Percentiles rank a stretch among this genome's conserved stretches.
Evolutionary conservation across 2,113 vertebrate species (phyloP).

Genomic region (Panthera tigris): DNA sequence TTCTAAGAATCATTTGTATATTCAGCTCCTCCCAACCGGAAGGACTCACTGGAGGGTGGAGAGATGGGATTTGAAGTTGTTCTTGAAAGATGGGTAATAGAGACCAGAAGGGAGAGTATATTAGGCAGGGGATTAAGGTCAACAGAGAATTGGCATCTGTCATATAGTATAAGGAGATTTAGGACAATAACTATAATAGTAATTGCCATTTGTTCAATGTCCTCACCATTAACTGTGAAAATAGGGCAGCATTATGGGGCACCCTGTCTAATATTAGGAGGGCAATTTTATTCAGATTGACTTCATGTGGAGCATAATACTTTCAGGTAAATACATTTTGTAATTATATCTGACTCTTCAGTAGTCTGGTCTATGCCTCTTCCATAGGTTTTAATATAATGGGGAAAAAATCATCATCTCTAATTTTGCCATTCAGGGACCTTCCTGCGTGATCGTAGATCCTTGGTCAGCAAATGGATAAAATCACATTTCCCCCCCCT

Average conservation of each 20-base stretch:
- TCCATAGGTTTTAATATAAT: constrained; percentile 19
- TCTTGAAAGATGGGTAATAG: neutral
- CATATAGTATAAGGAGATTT: neutral
- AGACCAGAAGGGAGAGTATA: neutral
- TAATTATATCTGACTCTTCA: neutral
- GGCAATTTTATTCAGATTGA: neutral
- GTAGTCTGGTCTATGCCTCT: neutral
- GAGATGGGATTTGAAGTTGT: neutral
- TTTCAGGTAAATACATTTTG: constrained; percentile 27
- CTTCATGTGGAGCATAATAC: neutral
- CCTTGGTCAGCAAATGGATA: neutral
- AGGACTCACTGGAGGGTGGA: neutral
- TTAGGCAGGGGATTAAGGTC: neutral
- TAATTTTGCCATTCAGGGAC: neutral
- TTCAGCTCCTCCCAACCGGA: neutral
- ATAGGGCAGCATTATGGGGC: neutral
- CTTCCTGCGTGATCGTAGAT: neutral
- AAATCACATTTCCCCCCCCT: neutral
- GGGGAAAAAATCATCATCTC: neutral
- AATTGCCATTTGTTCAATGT: neutral
- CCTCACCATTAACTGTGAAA: neutral
- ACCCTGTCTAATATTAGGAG: neutral
- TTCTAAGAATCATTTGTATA: neutral
- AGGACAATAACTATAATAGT: neutral
- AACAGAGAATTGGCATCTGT: neutral